Evolutionary conservation across 1,140 invertebrate genomes (phyloP), one percentile per base, ranked within the genome.

Genomic region (Megalopta genalis): DNA sequence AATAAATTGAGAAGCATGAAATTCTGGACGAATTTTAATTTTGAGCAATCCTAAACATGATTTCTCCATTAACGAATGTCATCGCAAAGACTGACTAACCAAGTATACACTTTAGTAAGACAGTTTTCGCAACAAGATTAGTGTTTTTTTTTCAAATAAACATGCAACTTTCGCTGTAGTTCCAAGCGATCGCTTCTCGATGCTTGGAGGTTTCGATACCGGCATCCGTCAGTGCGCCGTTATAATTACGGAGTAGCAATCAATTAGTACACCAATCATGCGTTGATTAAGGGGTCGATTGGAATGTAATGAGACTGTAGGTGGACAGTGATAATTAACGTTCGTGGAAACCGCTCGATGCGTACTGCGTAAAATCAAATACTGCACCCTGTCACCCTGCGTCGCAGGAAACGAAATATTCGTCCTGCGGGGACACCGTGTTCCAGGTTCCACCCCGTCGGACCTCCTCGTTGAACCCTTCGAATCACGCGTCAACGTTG

Each of bases 171-270:
- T 67, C 70, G 59, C 14, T 62, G n/a, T 12, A 39, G 12, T 73
- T 49, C 5, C 21, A 60, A 23, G 76, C 79, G 84, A 83, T 86
- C 86, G 85, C 75, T 86, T 82, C 73, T 85, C 86, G 85, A 90
- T 90, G 70, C 87, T 89, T 86, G 67, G 77, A 80, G 85, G 88
- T 86, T 86, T 86, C 90, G 88, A 88, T 92, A 91, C 90, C 91
- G 87, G 88, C 88, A 86, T 86, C 84, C 71, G 87, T 86, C 86
- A 92, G 91, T 92, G 91, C 91, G 92, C 92, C 90, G 91, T 92
- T 92, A 93, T 93, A 93, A 93, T 93, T 91, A 92, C 91, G 89
- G 87, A 91, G 91, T 92, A 92, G 92, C 91, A 92, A 93, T 93
- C 92, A 93, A 93, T 93, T 93, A 93, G 90, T 88, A 89, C 87